phyloP scores from a whole-genome alignment of 1,140 invertebrate genomes.

The Elysia chlorotica region DNA sequence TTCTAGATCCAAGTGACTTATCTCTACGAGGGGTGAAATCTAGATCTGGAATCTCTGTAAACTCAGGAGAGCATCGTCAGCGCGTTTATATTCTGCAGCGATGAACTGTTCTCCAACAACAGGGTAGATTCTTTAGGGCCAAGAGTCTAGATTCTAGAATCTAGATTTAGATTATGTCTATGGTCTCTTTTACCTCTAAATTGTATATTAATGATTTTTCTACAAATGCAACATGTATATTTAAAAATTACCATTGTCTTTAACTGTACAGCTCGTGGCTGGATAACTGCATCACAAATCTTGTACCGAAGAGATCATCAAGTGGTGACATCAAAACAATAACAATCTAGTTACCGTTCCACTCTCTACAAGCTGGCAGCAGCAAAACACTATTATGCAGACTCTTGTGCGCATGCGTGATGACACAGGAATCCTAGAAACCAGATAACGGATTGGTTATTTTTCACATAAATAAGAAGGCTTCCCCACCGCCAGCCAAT shows the following conservation, averaged over 20 bases:
- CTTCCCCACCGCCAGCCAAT: constrained; percentile 11
- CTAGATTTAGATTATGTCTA: background rate
- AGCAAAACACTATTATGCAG: constrained; percentile 18
- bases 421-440: constrained; percentile 2
- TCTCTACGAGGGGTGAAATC: too few species aligned
- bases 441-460: constrained; percentile 2
- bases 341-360: constrained; percentile 5
- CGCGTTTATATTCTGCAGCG: background rate
- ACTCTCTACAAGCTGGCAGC: background rate
- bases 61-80: too few species aligned
- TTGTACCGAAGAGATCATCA: too few species aligned
- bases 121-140: background rate
- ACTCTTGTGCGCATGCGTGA: constrained; percentile 8
- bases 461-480: constrained; percentile 7
- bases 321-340: constrained; percentile 13
- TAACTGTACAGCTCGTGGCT: background rate
- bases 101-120: background rate
- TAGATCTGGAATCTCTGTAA: too few species aligned
- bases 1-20: too few species aligned
- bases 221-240: background rate
- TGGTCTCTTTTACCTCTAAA: background rate
- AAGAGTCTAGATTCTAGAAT: background rate
- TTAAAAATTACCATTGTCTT: background rate
- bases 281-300: too few species aligned
- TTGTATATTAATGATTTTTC: background rate